Evolutionary conservation across 2,888 invertebrate genomes (phyloP).

Genomic region (Adelognathus sp.): DNA sequence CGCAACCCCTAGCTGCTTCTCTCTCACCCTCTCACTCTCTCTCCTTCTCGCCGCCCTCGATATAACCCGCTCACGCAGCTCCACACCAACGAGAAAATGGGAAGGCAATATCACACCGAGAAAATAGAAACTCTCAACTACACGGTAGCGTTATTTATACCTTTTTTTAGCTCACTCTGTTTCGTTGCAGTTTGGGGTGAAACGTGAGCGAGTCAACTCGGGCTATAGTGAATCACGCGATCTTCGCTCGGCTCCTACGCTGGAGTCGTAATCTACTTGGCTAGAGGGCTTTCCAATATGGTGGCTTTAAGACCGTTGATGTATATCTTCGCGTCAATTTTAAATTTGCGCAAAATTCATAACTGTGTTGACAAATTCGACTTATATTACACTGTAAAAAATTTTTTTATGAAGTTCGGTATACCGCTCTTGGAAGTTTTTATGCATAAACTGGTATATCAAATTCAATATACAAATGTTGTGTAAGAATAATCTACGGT

Average conservation of each 20-base stretch:
- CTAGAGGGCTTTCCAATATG: slow-evolving; percentile 12
- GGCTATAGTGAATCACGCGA: slow-evolving; percentile 57
- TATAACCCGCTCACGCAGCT: slow-evolving; percentile 6
- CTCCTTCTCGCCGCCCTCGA: slow-evolving; percentile 12
- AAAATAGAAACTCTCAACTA: slow-evolving; percentile 60
- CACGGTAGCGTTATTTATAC: slow-evolving; percentile 11
- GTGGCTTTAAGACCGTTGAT: not conserved
- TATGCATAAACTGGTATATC: no score
- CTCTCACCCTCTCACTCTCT: not conserved
- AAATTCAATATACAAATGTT: no score
- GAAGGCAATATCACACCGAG: slow-evolving; percentile 62
- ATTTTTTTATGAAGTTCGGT: no score
- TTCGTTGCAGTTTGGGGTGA: not conserved
- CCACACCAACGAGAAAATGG: slow-evolving; percentile 51
- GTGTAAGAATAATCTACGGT: no score
- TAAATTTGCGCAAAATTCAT: not conserved
- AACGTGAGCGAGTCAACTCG: slow-evolving; percentile 20
- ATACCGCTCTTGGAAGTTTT: no score
- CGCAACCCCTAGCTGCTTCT: slow-evolving; percentile 8
- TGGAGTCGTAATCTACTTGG: slow-evolving; percentile 23
- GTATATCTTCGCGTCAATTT: not conserved
- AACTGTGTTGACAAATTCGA: not conserved
- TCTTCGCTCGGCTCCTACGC: slow-evolving; percentile 11
- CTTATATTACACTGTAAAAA: not conserved
- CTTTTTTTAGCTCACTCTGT: slow-evolving; percentile 7